These are phyloP conservation scores for Pelecanoides urinatrix DNA, from an alignment of 2,113 vertebrate genomes.

Conservation along the genomic window DNA sequence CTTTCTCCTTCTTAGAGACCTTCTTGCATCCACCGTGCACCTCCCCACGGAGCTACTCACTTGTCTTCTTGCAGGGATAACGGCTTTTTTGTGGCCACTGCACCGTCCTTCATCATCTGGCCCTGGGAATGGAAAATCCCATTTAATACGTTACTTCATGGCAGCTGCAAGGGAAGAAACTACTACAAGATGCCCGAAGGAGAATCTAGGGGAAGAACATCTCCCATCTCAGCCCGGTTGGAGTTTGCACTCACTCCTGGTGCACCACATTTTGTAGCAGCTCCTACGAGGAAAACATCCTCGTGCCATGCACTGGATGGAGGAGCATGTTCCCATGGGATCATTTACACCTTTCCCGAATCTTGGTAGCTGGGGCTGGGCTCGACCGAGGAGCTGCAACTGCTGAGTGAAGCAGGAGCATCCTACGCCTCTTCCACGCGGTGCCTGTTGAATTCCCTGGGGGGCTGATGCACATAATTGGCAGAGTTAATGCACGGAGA, in stretches of 20 bases:
- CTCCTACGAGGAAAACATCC: rapidly evolving
- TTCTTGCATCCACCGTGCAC: not conserved
- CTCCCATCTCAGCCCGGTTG: not conserved
- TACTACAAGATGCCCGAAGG: not conserved
- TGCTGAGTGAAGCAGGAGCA: not conserved
- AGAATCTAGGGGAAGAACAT: not conserved
- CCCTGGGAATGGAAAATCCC: not conserved
- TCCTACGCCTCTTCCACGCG: not conserved
- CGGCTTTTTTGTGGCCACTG: rapidly evolving
- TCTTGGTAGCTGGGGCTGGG: not conserved
- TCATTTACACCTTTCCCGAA: not conserved
- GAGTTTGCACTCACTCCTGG: not conserved
- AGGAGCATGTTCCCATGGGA: rapidly evolving
- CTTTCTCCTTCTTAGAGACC: not conserved
- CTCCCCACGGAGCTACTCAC: not conserved
- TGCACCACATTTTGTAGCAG: not conserved
- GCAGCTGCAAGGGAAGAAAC: not conserved
- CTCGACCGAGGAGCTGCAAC: rapidly evolving
- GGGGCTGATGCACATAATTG: not conserved
- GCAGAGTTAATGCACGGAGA: not conserved
- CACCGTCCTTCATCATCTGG: not conserved
- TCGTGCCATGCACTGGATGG: rapidly evolving
- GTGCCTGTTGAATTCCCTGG: not conserved
- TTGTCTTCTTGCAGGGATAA: not conserved
- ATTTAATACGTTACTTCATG: not conserved